Percentiles rank a stretch among this genome's conserved stretches.
phyloP scores from a whole-genome alignment of 2,888 invertebrate species.

The Ophioninae sp. region DNA sequence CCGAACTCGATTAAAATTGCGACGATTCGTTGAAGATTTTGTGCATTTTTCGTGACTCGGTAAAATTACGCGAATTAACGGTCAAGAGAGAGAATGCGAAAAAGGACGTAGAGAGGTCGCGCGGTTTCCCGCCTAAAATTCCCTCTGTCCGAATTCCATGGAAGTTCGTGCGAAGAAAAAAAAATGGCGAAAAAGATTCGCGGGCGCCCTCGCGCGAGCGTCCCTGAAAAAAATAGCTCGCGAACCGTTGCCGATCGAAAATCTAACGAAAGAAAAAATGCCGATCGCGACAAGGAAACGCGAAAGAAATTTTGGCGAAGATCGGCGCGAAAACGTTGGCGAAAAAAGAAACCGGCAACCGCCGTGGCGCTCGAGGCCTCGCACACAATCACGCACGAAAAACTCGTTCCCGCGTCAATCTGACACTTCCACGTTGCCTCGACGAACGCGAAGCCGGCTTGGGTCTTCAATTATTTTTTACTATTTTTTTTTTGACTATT shows the following conservation, averaged over 20 bases:
- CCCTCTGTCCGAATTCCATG: slow-evolving; percentile 55
- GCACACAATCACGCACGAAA: slow-evolving; percentile 33
- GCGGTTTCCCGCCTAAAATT: slow-evolving; percentile 66
- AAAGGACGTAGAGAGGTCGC: slow-evolving; percentile 34
- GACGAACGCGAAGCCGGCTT: slow-evolving; percentile 27
- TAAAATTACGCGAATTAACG: slow-evolving; percentile 50
- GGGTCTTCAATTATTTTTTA: background rate
- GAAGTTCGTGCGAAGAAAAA: slow-evolving; percentile 27
- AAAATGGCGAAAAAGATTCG: slow-evolving; percentile 46
- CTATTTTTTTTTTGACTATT: too few species aligned
- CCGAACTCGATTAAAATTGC: background rate
- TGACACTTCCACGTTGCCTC: slow-evolving; percentile 59
- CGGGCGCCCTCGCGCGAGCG: slow-evolving; percentile 27
- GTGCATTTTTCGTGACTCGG: slow-evolving; percentile 20
- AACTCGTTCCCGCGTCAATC: slow-evolving; percentile 61
- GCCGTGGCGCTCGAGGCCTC: slow-evolving; percentile 14
- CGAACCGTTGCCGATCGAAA: slow-evolving; percentile 54
- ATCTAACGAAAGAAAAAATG: background rate
- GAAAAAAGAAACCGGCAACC: slow-evolving; percentile 15
- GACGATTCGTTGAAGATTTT: background rate
- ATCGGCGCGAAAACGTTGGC: background rate
- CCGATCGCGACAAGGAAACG: background rate
- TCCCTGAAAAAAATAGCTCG: slow-evolving; percentile 36
- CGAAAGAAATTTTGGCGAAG: background rate
- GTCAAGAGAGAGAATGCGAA: slow-evolving; percentile 16